Base-by-base conservation (phyloP, 64 coral and sea anemone species). In the Montipora foliosa region DNA sequence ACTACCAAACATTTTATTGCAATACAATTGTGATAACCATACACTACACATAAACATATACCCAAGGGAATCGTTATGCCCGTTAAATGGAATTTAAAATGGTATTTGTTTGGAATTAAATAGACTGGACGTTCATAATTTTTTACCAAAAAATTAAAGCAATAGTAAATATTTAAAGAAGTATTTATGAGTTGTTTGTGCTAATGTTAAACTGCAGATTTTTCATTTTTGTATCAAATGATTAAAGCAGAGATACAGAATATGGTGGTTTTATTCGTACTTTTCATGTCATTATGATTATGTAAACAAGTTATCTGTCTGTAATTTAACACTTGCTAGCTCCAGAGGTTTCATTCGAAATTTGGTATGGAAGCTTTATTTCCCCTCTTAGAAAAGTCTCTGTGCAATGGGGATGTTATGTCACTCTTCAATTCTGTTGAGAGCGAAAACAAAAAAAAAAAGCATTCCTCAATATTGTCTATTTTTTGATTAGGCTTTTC, bases 11-110 rank as follows among this genome's bases (percentile, higher is more conserved):
- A 67, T 47, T 21, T 47, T n/a, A 49, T 57, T 57, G 6, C 6
- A 57, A 57, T 57, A 6, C 6, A 57, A 11, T 57, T 57, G 53
- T 57, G 7, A 16, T 47, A 37, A 37, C 37, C 37, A 37, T 37
- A 37, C 37, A 37, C 37, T 37, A 37, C 37, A 37, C 37, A 37
- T 37, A 37, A 37, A 1, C 37, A 2, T 37, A 37, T 37, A 1
- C 6, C 11, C 19, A 58, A 50, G 21, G 79, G 53, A 49, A 8
- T 19, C 25, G 9, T 16, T 16, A 64, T 44, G 60, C 37, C 44
- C 66, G 82, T 86, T 64, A 64, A 64, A 64, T 64, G 61, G 8
- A 64, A 86, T 69, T 86, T 71, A 1, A 72, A 44, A 14, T 12
- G 9, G 46, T 5, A 22, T 71, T 71, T 72, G 53, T 86, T 24